Percentiles rank a stretch among this genome's conserved stretches.
Evolutionary conservation across 2,113 vertebrate genomes (phyloP).

Genomic region (Microcebus lehilahytsara): DNA sequence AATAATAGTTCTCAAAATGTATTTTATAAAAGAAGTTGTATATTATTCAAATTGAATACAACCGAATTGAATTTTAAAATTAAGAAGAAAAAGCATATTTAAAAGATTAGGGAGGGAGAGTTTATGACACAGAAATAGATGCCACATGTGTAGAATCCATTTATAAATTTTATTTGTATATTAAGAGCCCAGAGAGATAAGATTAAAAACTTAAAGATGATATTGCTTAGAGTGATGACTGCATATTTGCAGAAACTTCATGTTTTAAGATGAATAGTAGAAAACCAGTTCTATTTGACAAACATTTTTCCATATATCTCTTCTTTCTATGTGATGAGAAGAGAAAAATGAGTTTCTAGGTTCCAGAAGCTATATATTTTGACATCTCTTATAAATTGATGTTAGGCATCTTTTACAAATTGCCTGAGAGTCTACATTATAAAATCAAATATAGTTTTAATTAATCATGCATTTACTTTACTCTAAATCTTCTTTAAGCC

Average conservation of each 20-base stretch:
- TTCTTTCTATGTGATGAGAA: background rate
- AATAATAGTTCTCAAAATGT: background rate
- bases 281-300: background rate
- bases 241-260: background rate
- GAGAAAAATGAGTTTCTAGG: background rate
- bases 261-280: background rate
- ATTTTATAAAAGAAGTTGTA: background rate
- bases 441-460: background rate
- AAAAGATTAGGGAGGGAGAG: background rate
- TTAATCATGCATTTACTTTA: constrained; percentile 15
- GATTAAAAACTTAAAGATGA: background rate
- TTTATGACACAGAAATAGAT: background rate
- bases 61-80: background rate
- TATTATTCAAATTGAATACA: background rate
- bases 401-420: constrained; percentile 11
- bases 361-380: constrained; percentile 12
- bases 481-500: background rate
- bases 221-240: background rate
- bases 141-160: background rate
- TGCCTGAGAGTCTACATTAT: background rate
- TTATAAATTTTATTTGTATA: background rate
- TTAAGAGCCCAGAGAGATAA: background rate
- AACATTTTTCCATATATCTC: background rate
- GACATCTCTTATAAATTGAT: background rate
- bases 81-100: background rate